Conservation (phyloP, 2,888 invertebrate species). For the Oscheius onirici region DNA sequence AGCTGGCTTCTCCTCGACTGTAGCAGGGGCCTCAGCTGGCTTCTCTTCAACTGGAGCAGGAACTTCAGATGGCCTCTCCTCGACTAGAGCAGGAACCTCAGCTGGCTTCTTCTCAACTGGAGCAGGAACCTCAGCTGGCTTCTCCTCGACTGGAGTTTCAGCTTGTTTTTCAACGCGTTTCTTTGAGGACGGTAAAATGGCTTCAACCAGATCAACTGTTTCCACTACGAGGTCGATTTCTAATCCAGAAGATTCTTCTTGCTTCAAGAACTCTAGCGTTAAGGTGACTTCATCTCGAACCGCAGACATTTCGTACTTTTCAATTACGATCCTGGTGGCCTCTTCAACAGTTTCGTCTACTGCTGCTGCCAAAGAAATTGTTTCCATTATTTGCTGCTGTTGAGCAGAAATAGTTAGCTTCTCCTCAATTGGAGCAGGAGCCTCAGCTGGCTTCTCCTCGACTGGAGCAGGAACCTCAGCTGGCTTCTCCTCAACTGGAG, state of each 20-base stretch:
- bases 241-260: slow-evolving; percentile 9
- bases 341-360: too few relatives aligned
- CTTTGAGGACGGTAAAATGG: not conserved
- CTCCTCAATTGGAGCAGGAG: too few relatives aligned
- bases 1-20: slow-evolving; percentile 18
- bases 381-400: too few relatives aligned
- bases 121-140: slow-evolving; percentile 1
- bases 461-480: too few relatives aligned
- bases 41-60: not conserved
- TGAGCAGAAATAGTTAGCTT: too few relatives aligned
- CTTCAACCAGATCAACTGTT: not conserved
- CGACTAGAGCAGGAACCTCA: slow-evolving; percentile 2
- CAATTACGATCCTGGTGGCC: too few relatives aligned
- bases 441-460: too few relatives aligned
- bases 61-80: not conserved
- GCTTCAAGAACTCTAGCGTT: not conserved
- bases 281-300: not conserved
- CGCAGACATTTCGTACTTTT: not conserved
- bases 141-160: slow-evolving; percentile 6
- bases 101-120: slow-evolving; percentile 1
- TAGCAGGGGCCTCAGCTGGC: not conserved
- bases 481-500: too few relatives aligned
- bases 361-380: too few relatives aligned
- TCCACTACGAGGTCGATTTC: slow-evolving; percentile 25
- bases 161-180: not conserved